Conservation (phyloP, 2,888 invertebrate genomes). For the Rhagophthalmus giganteus region DNA sequence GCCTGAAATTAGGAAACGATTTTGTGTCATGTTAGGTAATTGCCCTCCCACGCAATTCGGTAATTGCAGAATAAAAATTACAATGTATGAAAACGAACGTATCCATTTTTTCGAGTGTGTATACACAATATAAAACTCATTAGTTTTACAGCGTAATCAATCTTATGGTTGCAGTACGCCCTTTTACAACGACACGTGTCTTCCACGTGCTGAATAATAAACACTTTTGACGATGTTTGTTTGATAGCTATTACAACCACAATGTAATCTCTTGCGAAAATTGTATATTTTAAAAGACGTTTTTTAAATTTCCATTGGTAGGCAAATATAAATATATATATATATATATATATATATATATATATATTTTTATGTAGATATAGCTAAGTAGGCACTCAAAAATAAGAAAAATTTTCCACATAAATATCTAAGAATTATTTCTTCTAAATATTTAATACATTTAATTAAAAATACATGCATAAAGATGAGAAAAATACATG, state of each 20-base stretch:
- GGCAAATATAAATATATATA: too few species aligned
- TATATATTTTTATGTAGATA: not conserved
- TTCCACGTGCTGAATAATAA: slow-evolving; percentile 2
- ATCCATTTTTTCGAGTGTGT: slow-evolving; percentile 4
- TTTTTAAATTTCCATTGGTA: too few species aligned
- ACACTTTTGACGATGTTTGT: slow-evolving; percentile 5
- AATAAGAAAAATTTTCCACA: too few species aligned
- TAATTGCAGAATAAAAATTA: slow-evolving; percentile 26
- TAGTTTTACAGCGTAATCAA: slow-evolving; percentile 11
- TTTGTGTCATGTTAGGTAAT: slow-evolving; percentile 34
- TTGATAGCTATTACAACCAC: not conserved
- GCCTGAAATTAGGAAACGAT: slow-evolving; percentile 34
- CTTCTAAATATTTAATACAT: too few species aligned
- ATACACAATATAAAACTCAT: slow-evolving; percentile 6
- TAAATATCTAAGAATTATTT: too few species aligned
- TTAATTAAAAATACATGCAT: not conserved
- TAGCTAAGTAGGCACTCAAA: too few species aligned
- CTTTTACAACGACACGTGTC: slow-evolving; percentile 23
- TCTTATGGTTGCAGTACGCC: slow-evolving; percentile 8
- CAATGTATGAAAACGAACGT: slow-evolving; percentile 2
- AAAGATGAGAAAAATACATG: too few species aligned
- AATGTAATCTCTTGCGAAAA: not conserved
- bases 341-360: too few species aligned
- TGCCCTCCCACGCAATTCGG: slow-evolving; percentile 39
- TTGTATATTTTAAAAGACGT: too few species aligned